A percentile compares a stretch with the other conserved stretches of the same genome.
These are phyloP conservation scores for Acromyrmex charruanus DNA, from an alignment of 1,140 invertebrate species.

Conservation along the genomic window DNA sequence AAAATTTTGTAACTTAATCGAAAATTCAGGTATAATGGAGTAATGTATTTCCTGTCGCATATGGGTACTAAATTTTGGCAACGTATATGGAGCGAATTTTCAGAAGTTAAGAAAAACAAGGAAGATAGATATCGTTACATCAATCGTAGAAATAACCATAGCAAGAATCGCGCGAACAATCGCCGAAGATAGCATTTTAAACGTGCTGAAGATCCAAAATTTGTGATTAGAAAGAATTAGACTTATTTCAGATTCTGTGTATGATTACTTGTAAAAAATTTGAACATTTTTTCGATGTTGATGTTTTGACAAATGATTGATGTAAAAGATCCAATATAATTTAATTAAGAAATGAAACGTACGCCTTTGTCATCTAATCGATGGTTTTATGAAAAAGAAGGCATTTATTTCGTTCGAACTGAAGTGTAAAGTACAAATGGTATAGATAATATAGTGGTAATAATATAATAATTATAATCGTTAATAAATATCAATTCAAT, in stretches of 20 bases:
- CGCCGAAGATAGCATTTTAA: background rate
- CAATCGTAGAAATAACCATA: constrained; percentile 58
- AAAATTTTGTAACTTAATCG: background rate
- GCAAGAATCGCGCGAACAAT: constrained; percentile 45
- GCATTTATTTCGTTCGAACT: constrained; percentile 86
- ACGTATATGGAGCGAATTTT: constrained; percentile 69
- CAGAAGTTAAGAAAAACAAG: constrained; percentile 24
- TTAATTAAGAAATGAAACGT: constrained; percentile 41
- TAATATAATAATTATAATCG: constrained; percentile 85
- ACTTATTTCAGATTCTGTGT: background rate
- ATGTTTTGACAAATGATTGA: background rate
- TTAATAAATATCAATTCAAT: constrained; percentile 86
- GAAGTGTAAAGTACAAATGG: constrained; percentile 86
- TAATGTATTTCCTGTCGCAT: constrained; percentile 53
- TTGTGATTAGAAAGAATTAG: background rate
- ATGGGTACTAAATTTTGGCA: constrained; percentile 56
- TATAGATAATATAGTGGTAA: constrained; percentile 86
- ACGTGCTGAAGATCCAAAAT: background rate
- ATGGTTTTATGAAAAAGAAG: constrained; percentile 85
- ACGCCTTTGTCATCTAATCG: constrained; percentile 38
- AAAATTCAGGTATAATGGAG: constrained; percentile 71
- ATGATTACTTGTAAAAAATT: background rate
- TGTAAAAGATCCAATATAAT: background rate
- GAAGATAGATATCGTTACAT: constrained; percentile 34
- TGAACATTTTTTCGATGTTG: background rate